A percentile compares a stretch with the other conserved stretches of the same genome.
Conservation (phyloP, 1,140 invertebrate genomes). For the Drosophila serrata region DNA sequence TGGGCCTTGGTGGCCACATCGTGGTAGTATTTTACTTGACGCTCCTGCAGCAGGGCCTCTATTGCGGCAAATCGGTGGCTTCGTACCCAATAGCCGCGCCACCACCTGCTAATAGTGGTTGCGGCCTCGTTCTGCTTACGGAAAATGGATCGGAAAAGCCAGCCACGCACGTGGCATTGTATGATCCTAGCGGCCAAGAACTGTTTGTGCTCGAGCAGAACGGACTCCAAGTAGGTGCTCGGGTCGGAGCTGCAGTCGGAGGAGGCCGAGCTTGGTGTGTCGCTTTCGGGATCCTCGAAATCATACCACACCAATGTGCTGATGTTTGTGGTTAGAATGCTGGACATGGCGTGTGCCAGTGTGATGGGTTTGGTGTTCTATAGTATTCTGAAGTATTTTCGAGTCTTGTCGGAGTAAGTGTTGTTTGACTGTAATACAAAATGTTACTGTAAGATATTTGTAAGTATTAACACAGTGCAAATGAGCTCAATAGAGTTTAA, state of each 20-base stretch:
- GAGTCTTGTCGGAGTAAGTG: neutral
- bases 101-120: constrained; percentile 37
- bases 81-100: constrained; percentile 30
- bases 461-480: too few species aligned
- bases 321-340: neutral
- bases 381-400: neutral
- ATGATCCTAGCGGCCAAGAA: constrained; percentile 69
- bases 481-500: neutral
- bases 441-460: neutral
- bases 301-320: neutral
- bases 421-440: neutral
- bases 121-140: neutral
- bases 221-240: neutral
- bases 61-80: neutral
- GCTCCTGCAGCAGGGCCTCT: constrained; percentile 20
- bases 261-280: neutral
- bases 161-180: constrained; percentile 51
- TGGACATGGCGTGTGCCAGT: neutral
- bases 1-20: constrained; percentile 39
- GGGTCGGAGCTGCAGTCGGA: neutral
- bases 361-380: neutral
- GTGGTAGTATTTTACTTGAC: constrained; percentile 9
- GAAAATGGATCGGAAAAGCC: neutral
- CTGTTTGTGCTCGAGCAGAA: constrained; percentile 63
- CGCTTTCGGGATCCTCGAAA: neutral